phyloP scores from a whole-genome alignment of 2,888 invertebrate genomes.

The Eupeodes latifasciatus region DNA sequence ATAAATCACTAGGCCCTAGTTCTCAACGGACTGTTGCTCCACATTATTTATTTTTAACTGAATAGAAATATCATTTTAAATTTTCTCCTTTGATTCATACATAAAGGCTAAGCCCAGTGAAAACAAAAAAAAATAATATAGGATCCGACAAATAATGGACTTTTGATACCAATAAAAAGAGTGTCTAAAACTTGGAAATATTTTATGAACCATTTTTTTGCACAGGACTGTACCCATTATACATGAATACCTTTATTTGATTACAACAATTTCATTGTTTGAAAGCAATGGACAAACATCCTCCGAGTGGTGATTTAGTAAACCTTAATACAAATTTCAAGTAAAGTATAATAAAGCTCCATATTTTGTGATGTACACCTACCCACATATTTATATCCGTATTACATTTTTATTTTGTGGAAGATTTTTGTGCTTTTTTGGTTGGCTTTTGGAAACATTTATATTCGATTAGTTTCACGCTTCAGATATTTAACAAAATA shows the following conservation, averaged over 20 bases:
- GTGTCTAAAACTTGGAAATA: neutral
- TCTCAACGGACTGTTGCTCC: no score
- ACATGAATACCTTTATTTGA: conserved; percentile 47
- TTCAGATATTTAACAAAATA: conserved; percentile 62
- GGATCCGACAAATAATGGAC: no score
- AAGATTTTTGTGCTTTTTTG: conserved; percentile 12
- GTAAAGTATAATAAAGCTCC: neutral
- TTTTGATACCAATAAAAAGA: no score
- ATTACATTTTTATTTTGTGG: conserved; percentile 14
- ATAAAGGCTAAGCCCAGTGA: no score
- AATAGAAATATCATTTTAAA: no score
- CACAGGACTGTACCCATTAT: neutral
- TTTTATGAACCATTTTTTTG: neutral
- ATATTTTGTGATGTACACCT: neutral
- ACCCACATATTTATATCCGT: conserved; percentile 10
- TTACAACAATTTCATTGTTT: conserved; percentile 52
- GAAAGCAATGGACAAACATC: conserved; percentile 49
- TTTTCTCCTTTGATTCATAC: no score
- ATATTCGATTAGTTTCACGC: conserved; percentile 73
- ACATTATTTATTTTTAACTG: no score
- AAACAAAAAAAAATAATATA: no score
- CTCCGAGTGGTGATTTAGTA: conserved; percentile 54
- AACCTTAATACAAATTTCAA: neutral
- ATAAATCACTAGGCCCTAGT: no score
- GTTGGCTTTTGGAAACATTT: conserved; percentile 34